Evolutionary conservation across 2,888 invertebrate genomes (phyloP).

Genomic region (Augiades crinisus): DNA sequence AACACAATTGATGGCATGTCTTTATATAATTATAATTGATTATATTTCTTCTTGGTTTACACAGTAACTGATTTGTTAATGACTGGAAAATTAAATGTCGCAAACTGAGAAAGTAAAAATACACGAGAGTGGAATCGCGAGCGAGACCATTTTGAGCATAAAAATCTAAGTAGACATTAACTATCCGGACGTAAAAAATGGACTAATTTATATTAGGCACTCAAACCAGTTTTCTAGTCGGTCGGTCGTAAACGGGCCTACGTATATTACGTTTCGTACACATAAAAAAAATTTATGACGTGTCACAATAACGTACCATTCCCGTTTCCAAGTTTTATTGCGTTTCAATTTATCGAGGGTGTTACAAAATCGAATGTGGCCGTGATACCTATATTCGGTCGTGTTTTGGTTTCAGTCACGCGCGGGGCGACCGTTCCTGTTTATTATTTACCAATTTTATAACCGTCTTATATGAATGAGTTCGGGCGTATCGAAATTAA

Average conservation of each 20-base stretch:
- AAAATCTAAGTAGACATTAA: slow-evolving; percentile 13
- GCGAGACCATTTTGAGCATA: too few relatives aligned
- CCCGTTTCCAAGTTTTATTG: slow-evolving; percentile 49
- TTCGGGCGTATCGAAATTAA: not conserved
- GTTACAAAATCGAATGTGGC: slow-evolving; percentile 51
- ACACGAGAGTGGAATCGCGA: too few relatives aligned
- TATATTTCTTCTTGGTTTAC: too few relatives aligned
- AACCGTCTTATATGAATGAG: slow-evolving; percentile 22
- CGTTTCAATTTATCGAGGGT: slow-evolving; percentile 46
- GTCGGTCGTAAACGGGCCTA: slow-evolving; percentile 17
- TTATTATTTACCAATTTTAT: slow-evolving; percentile 32
- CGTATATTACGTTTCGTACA: slow-evolving; percentile 18
- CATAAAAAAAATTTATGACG: slow-evolving; percentile 46
- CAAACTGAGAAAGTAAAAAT: too few relatives aligned
- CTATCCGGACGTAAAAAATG: slow-evolving; percentile 10
- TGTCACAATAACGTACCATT: slow-evolving; percentile 48
- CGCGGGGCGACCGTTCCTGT: slow-evolving; percentile 41
- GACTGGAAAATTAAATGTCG: too few relatives aligned
- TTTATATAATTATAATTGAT: too few relatives aligned
- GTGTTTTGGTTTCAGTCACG: slow-evolving; percentile 72
- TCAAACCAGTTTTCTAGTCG: slow-evolving; percentile 11
- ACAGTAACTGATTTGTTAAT: too few relatives aligned
- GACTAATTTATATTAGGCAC: slow-evolving; percentile 18
- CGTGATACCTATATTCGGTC: slow-evolving; percentile 47
- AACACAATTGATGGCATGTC: too few relatives aligned